Conservation (phyloP, 2,888 invertebrate species). For the Apodemia duryi region DNA sequence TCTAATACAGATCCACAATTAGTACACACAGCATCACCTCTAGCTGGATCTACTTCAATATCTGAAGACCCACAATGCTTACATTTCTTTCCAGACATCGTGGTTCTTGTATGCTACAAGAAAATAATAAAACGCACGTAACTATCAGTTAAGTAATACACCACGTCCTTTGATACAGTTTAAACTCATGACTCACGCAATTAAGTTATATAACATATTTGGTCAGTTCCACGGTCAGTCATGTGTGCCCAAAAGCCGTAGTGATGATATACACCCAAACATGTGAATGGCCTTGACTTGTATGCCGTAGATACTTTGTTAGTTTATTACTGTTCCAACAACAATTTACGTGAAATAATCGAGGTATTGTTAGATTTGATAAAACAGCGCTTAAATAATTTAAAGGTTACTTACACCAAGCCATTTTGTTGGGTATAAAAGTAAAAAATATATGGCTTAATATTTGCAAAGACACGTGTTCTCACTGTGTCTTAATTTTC, state of each 20-base stretch:
- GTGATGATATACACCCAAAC: constrained; percentile 54
- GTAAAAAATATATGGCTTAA: too few species aligned
- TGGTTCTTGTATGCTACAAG: constrained; percentile 16
- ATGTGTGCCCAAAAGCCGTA: constrained; percentile 46
- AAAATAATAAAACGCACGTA: neutral
- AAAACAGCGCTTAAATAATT: neutral
- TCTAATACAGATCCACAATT: constrained; percentile 97
- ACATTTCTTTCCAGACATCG: constrained; percentile 86
- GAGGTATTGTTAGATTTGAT: neutral
- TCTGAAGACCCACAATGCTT: constrained; percentile 93
- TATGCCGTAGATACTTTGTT: constrained; percentile 36
- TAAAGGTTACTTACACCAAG: too few species aligned
- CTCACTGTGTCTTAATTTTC: too few species aligned
- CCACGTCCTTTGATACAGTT: neutral
- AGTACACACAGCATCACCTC: constrained; percentile 97
- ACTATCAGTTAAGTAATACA: neutral
- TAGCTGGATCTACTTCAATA: constrained; percentile 95
- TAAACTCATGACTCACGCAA: neutral
- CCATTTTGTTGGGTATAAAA: too few species aligned
- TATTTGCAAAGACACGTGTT: too few species aligned
- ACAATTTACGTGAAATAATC: constrained; percentile 23
- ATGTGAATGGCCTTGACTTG: constrained; percentile 49
- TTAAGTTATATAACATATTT: constrained; percentile 16
- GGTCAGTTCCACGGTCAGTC: constrained; percentile 41
- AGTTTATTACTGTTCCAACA: constrained; percentile 10